Conservation (phyloP, 2,797 vertebrate species). For the Pseudochirops corinnae region DNA sequence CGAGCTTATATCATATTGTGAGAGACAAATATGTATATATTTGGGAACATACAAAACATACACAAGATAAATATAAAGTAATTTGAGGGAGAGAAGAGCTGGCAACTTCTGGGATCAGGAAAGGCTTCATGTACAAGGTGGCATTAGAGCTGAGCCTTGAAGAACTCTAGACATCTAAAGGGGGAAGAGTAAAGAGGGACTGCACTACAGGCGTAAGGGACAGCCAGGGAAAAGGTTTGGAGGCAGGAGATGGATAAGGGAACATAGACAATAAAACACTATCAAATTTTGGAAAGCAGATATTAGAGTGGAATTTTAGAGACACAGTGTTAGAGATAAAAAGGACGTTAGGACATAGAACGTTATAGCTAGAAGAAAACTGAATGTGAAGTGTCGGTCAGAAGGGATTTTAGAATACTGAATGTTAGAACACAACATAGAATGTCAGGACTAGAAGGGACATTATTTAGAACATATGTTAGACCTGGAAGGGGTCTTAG, state of each 20-base stretch:
- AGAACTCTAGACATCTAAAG: background rate
- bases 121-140: background rate
- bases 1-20: background rate
- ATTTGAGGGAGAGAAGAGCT: background rate
- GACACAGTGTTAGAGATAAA: background rate
- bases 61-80: background rate
- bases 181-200: background rate
- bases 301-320: background rate
- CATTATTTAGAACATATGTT: too few species aligned
- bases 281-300: background rate
- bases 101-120: background rate
- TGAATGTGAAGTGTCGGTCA: background rate
- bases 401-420: background rate
- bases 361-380: background rate
- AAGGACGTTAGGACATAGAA: background rate
- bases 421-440: too few species aligned
- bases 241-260: background rate
- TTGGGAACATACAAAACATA: background rate
- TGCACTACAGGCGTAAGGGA: background rate
- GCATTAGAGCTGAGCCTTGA: background rate
- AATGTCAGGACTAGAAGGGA: too few species aligned
- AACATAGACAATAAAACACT: background rate
- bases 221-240: background rate
- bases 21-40: background rate
- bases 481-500: too few species aligned